A percentile compares a stretch with the other conserved stretches of the same genome.
Conservation (phyloP, 2,888 invertebrate species). For the Cordilura impudica region DNA sequence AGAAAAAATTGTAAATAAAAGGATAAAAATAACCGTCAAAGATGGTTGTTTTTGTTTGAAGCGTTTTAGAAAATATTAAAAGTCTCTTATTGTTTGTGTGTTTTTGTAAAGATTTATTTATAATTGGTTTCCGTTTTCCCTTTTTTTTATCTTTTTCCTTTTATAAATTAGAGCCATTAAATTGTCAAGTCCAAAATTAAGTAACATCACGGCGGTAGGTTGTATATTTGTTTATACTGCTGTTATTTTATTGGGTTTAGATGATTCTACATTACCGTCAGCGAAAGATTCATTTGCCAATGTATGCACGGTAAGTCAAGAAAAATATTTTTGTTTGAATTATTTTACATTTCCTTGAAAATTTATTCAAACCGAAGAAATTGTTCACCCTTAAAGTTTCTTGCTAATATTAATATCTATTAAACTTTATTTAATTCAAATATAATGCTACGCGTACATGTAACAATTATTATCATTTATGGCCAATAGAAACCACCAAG, state of each 20-base stretch:
- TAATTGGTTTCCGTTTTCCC: background rate
- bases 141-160: slow-evolving; percentile 14
- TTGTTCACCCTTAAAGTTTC: too few species aligned
- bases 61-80: background rate
- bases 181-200: slow-evolving; percentile 92
- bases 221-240: slow-evolving; percentile 94
- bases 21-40: background rate
- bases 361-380: background rate
- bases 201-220: slow-evolving; percentile 94
- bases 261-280: slow-evolving; percentile 87
- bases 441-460: background rate
- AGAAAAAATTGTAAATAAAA: background rate
- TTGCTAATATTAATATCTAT: too few species aligned
- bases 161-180: slow-evolving; percentile 86
- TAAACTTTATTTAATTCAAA: too few species aligned
- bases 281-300: slow-evolving; percentile 85
- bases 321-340: background rate
- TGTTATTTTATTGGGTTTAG: slow-evolving; percentile 90
- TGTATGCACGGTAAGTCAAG: slow-evolving; percentile 88
- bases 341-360: background rate
- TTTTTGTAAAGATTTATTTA: background rate
- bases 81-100: background rate
- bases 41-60: background rate
- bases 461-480: background rate
- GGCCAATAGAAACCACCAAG: slow-evolving; percentile 8